Evolutionary conservation across 2,888 invertebrate species (phyloP), one percentile per base, ranked within the genome.

Genomic region (Rhagophthalmus giganteus): DNA sequence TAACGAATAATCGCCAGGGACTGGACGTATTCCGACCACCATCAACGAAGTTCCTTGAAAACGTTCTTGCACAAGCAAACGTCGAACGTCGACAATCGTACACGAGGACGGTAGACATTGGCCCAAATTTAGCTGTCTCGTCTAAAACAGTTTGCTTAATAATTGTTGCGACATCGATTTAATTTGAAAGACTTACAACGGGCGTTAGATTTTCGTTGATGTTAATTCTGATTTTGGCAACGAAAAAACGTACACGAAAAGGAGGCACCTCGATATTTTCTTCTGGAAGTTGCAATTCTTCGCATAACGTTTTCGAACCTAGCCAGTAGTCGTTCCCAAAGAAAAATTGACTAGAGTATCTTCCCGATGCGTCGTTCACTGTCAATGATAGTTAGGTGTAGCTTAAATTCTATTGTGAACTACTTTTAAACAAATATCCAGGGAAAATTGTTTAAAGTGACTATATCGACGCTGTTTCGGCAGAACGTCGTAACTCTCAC

Each of bases 271-370:
- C 75, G 24, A 64, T 66, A 62, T 82, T 80, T 66, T 78, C 78
- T 50, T 78, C 70, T 9, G 73, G 70, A 58, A 80, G 77, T 58
- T 79, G 79, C 49, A 86, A 76, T 67, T 90, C 90, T 13, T 74
- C 68, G 68, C 90, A 90, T 27, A 86, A 81, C 34, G 79, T 78
- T 58, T 81, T 78, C 34, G 89, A 88, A 2, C 90, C 90, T 64
- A 89, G 74, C 90, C 90, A 90, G 74, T 85, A 88, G 71, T 88
- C 87, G 71, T 87, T 89, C 10, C 89, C 90, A 65, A 87, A 90
- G 63, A 89, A 78, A 62, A 87, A 81, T 68, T 87, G 87, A 6
- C 87, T 82, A 8, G 83, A 83, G 76, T 90, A 90, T 59, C 86
- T 85, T 28, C 90, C 90, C 4, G 90, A 89, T 1, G 90, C 85